Evolutionary conservation across 2,888 invertebrate genomes (phyloP), one percentile per base, ranked within the genome.

Genomic region (Glaucopsyche alexis): DNA sequence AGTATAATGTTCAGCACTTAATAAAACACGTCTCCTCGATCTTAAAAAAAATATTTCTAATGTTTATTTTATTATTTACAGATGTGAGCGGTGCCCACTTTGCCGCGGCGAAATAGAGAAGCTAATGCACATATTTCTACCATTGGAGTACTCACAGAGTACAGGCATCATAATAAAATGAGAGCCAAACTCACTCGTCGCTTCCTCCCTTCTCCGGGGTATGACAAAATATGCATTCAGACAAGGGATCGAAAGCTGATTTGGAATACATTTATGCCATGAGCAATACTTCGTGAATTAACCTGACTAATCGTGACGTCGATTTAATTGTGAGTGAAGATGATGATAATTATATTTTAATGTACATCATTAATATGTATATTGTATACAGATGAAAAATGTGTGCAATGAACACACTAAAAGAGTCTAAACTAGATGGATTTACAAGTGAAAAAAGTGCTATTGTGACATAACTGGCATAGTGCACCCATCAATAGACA

Each of bases 71-170:
- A 3, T 38, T 67, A n/a, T 76, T 85, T 90, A 76, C 91, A 94
- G 95, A 81, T 95, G 97, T 84, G 94, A 95, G 75, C 94, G 95
- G 74, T 97, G 97, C 84, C 97, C 97, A 0, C 88, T 97, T 47
- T 97, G 97, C 84, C 94, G 97, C 29, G 93, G 95, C 7, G 94
- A 94, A 81, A 96, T 97, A 76, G 94, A 95, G 71, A 94, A 95
- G 78, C 93, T 95, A 45, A 95, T 96, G 88, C 95, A 95, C 82
- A 95, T 96, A 77, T 96, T 94, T 86, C 91, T 96, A 47, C 96
- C 96, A 9, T 93, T 95, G 74, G 95, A 95, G 79, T 93, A 87
- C 81, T 87, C 90, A 77, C 87, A 82, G 74, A 81, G 77, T 73
- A 76, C 81, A 16, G 88, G 87, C 2, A 80, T 90, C 11, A 87